Evolutionary conservation across 2,888 invertebrate species (phyloP), one percentile per base, ranked within the genome.

Genomic region (Acronicta psi): DNA sequence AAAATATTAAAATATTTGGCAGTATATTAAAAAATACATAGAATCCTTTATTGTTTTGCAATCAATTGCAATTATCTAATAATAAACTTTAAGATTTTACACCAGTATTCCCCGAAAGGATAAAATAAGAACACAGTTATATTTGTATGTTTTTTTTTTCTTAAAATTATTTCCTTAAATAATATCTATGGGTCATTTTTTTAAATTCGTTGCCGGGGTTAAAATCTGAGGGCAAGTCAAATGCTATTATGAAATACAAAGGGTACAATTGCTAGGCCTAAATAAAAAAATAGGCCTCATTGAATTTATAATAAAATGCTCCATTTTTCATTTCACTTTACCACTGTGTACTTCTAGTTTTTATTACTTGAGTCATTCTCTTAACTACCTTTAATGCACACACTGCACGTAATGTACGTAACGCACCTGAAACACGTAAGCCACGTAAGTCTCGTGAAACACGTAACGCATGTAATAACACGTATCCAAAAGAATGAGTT

Each of bases 401-500:
- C n/a, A n/a, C n/a, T 25, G 9, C 25, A 25, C 9, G 25, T 25
- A 25, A 25, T 8, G 25, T 8, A 34, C 34, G 34, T n/a, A 0
- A n/a, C 6, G 0, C 34, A n/a, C n/a, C 1, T n/a, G 5, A 31
- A 4, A 4, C 13, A n/a, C 3, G 31, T 31, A 10, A 31, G 0
- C 0, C 31, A 31, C 31, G 31, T 31, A n/a, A 25, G 1, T 1
- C 25, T 6, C 25, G 25, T 8, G 0, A 34, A 7, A n/a, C 34
- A 7, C 8, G 7, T 3, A n/a, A 7, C n/a, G 8, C 55, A 51
- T 8, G 56, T 61, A 36, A 11, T n/a, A 36, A 45, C 14, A 40
- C 38, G 18, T 29, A 53, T 61, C 52, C 44, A 55, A 56, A n/a
- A 34, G 0, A 16, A 37, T 8, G 17, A 58, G 56, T 75, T 91